Percentiles rank a stretch among this genome's conserved stretches.
These are phyloP conservation scores for Urocitellus parryii DNA, from an alignment of 2,113 vertebrate species.

Conservation along the genomic window DNA sequence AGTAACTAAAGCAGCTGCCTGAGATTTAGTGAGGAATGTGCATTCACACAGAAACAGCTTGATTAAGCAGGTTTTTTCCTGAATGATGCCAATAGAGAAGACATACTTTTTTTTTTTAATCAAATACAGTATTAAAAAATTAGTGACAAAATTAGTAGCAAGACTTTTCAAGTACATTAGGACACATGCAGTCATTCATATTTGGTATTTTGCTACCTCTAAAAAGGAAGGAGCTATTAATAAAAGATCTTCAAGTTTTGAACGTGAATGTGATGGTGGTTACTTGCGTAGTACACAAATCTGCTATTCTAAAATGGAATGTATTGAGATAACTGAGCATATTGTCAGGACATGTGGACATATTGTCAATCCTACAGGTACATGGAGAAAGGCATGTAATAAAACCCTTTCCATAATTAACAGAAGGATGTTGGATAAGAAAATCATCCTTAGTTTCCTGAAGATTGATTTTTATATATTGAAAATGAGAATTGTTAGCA, in stretches of 20 bases:
- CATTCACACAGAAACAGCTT: constrained; percentile 77
- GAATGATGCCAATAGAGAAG: constrained; percentile 53
- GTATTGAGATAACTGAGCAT: background rate
- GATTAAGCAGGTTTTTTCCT: background rate
- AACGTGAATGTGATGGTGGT: background rate
- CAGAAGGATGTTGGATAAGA: background rate
- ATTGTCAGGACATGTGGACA: background rate
- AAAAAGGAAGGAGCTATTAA: background rate
- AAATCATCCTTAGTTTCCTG: constrained; percentile 26
- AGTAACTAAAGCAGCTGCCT: constrained; percentile 77
- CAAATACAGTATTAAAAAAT: constrained; percentile 33
- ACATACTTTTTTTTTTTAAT: background rate
- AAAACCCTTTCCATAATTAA: background rate
- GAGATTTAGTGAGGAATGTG: constrained; percentile 89
- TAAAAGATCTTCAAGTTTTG: background rate
- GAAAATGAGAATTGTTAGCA: constrained; percentile 29
- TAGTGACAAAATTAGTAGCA: constrained; percentile 30
- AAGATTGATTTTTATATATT: constrained; percentile 31
- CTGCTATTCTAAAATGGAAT: constrained; percentile 40
- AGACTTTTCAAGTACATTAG: constrained; percentile 50
- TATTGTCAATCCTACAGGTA: background rate
- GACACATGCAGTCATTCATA: background rate
- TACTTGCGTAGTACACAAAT: background rate
- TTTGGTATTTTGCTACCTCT: constrained; percentile 1
- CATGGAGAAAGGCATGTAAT: background rate